Evolutionary conservation across 2,113 vertebrate genomes (phyloP), one percentile per base, ranked within the genome.

Genomic region (Perccottus glenii): DNA sequence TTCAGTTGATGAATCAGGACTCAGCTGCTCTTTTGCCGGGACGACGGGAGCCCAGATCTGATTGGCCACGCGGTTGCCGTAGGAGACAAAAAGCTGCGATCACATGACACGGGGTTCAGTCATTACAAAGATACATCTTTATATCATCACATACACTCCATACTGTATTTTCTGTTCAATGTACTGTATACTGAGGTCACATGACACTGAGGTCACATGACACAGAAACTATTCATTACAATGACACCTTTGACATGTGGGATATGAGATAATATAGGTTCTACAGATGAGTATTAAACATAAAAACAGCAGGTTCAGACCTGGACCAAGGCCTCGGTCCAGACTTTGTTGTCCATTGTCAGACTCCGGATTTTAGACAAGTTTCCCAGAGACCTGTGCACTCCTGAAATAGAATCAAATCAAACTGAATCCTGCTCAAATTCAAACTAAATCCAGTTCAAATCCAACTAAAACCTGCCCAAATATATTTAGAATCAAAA

Each of bases 331-430:
- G 89, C 88, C 51, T 92, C 91, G 0, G 92, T 93, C 93, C 93
- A 94, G 14, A 91, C 61, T 47, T 93, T 94, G 75, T 19, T 88
- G 82, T 94, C 93, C 85, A 94, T 65, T 74, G 78, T 92, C 60
- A 94, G 85, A 49, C 92, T 91, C 12, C 93, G 88, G 1, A 94
- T 90, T 72, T 93, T 94, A 0, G 93, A 93, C 58, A 89, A 40
- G 6, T 51, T 87, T 1, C 92, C 83, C 67, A 94, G 51, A 47
- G 71, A 77, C 9, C 92, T 88, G 67, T 88, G 92, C 38, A 89
- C 89, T 62, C 89, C 93, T 93, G 62, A 15, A 60, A 60, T 45
- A 70, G 9, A 60, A 0, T 15, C 9, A 5, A 36, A 70, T 67
- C 67, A 59, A 27, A 27, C 19, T 27, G 19, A 27, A 27, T 27